A percentile compares a stretch with the other conserved stretches of the same genome.
These are phyloP conservation scores for Temnothorax curvispinosus DNA, from an alignment of 1,140 invertebrate genomes.

Conservation along the genomic window DNA sequence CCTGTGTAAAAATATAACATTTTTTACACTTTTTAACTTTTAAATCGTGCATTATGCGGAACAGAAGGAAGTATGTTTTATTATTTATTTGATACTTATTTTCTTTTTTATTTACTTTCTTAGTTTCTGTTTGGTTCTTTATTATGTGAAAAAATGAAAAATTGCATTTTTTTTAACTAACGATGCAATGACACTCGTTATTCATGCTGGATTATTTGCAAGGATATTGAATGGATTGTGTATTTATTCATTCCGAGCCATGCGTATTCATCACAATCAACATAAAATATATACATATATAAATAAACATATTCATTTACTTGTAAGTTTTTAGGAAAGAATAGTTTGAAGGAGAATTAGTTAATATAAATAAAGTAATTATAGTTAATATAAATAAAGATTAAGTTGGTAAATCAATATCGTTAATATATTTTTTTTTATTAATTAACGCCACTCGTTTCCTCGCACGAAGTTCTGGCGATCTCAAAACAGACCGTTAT, in stretches of 20 bases:
- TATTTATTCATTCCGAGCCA: background rate
- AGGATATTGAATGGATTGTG: background rate
- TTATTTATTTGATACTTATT: background rate
- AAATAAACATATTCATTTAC: background rate
- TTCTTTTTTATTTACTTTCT: background rate
- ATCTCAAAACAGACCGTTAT: background rate
- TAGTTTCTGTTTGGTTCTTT: background rate
- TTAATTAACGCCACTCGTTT: background rate
- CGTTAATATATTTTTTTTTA: conserved; percentile 13
- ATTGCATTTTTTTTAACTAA: background rate
- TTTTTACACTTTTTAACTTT: background rate
- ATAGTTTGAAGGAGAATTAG: background rate
- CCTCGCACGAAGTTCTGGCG: background rate
- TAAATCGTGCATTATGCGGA: background rate
- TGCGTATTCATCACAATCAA: background rate
- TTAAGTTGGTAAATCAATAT: background rate
- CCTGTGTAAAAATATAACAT: background rate
- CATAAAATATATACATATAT: background rate
- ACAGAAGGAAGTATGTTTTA: background rate
- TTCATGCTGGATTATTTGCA: background rate
- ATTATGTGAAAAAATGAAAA: background rate
- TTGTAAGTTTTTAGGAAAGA: background rate
- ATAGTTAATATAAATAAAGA: background rate
- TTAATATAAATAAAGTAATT: background rate
- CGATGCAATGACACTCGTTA: background rate